Evolutionary conservation across 2,888 invertebrate genomes (phyloP).

Genomic region (Xylota sylvarum): DNA sequence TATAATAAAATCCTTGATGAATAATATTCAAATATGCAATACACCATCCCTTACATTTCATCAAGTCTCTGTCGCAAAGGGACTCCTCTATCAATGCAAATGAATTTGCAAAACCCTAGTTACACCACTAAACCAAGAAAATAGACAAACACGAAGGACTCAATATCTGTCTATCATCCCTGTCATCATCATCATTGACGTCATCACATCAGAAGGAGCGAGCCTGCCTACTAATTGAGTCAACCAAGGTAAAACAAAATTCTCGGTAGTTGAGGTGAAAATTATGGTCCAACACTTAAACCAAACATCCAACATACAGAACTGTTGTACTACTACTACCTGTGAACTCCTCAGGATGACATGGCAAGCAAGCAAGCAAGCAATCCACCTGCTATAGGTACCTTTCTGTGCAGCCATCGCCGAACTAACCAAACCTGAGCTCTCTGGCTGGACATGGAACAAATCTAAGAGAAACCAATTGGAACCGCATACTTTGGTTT

Average conservation of each 20-base stretch:
- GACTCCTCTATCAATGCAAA: conserved; percentile 31
- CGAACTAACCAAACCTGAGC: no score
- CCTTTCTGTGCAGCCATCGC: no score
- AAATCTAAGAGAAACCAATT: conserved; percentile 69
- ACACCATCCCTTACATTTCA: background rate
- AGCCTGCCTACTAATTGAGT: conserved; percentile 68
- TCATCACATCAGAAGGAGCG: conserved; percentile 31
- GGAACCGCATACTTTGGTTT: conserved; percentile 76
- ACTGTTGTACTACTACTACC: background rate
- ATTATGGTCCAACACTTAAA: conserved; percentile 72
- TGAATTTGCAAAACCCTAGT: conserved; percentile 59
- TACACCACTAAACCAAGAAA: conserved; percentile 59
- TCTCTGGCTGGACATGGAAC: conserved; percentile 26
- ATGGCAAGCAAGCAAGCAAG: conserved; percentile 10
- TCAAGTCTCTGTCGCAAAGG: background rate
- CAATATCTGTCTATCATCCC: conserved; percentile 55
- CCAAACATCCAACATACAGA: conserved; percentile 53
- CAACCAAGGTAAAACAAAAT: conserved; percentile 72
- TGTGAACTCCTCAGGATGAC: conserved; percentile 11
- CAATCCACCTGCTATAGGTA: background rate
- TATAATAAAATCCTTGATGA: background rate
- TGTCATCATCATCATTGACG: conserved; percentile 45
- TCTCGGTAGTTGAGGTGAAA: conserved; percentile 72
- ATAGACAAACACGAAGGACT: conserved; percentile 49
- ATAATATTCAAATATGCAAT: background rate